Base-by-base conservation (phyloP, 2,113 vertebrate genomes). In the Microcebus lehilahytsara region DNA sequence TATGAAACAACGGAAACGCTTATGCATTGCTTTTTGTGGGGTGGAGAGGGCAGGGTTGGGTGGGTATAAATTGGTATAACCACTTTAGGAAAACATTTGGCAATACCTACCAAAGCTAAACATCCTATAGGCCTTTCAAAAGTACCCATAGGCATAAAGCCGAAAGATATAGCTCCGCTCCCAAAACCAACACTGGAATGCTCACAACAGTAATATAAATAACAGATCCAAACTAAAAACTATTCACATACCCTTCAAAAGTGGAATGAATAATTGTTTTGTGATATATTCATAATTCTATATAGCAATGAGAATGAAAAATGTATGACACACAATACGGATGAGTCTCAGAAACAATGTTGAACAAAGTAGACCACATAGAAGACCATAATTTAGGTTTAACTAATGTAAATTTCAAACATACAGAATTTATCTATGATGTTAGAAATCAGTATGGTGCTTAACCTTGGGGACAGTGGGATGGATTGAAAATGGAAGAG, bases 21-120 rank as follows among this genome's bases (percentile, higher is more conserved):
- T 53, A 81, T 4, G 62, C 27, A n/a, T 0, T 27, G 19, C 3
- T 85, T 72, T 66, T 32, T 30, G 32, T 10, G 6, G 30, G 66
- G 5, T 4, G 0, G 3, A 53, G 34, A 19, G 6, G 5, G 5
- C 58, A 6, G 22, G 14, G 58, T 3, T 19, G 8, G 2, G 5
- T 81, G 17, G 30, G 14, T 51, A 4, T 25, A 80, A 46, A 91
- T 0, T 53, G 22, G 32, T 20, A 69, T 37, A 30, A 75, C 40
- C 20, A 6, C 51, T 71, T 42, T 53, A 46, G 25, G 12, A 78
- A 89, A 56, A 4, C 46, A 37, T 27, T 64, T 79, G 56, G 27
- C 11, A 62, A 17, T 37, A 22, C 32, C 17, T 46, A 53, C 49
- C 30, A 37, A 49, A 80, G n/a, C 7, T 20, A 23, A 71, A 79